Base-by-base conservation (phyloP, 2,797 vertebrate genomes). In the Molothrus ater region DNA sequence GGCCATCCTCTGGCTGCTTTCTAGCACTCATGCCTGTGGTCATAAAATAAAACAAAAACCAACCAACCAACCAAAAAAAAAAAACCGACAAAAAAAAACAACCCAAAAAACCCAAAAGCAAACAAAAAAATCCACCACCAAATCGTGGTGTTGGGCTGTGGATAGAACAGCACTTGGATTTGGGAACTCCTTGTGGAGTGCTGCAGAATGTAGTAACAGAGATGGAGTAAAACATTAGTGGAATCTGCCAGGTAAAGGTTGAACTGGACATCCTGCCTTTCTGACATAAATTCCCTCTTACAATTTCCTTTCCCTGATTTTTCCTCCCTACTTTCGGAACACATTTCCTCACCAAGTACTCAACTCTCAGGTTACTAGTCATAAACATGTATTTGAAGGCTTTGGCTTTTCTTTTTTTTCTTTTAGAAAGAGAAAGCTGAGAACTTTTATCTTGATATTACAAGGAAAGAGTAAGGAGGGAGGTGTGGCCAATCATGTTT, bases 51-150 rank as follows among this genome's bases (percentile, higher is more conserved):
- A 72, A 29, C 36, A 15, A 31, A 38, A 83, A 65, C 17, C 32
- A 66, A 50, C 57, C 36, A 28, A 24, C 14, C 31, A 25, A 26
- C n/a, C n/a, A 61, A 47, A 32, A 40, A 7, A 47, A 13, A 73
- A 17, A 50, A 50, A 20, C 20, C n/a, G n/a, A n/a, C 47, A 25
- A 15, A 9, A 7, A 61, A 45, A 36, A 34, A 5, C 50, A 24
- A 2, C 8, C 15, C 19, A 18, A 53, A 50, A 38, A 32, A 16
- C 26, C 17, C 29, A 29, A n/a, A 80, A 48, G 11, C n/a, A 56
- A 22, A 15, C n/a, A 16, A 29, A 7, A 14, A 34, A 13, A 17
- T 14, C 14, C 29, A 8, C 29, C 10, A 32, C 7, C 1, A 2
- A 88, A 40, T 26, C 0, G 0, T 22, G 28, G 31, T 45, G 38